Conservation (phyloP, 2,113 vertebrate species). For the Coturnix japonica region DNA sequence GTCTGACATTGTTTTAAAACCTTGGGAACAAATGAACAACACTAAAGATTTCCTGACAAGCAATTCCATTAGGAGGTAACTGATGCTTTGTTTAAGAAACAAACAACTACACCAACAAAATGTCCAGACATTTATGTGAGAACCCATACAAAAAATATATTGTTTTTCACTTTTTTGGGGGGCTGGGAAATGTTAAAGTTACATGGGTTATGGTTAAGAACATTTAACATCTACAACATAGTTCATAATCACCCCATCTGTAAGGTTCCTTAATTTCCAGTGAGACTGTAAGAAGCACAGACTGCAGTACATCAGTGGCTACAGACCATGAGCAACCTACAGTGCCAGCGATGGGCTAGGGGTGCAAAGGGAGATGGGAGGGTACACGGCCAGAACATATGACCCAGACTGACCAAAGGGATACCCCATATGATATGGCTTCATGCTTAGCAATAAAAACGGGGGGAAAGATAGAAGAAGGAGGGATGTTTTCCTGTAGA, state of each 20-base stretch:
- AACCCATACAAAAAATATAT: background rate
- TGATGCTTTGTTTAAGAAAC: background rate
- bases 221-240: background rate
- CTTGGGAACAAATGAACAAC: background rate
- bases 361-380: no score
- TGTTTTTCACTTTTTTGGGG: fast-evolving
- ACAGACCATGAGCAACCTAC: background rate
- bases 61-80: background rate
- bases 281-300: background rate
- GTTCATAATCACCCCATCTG: background rate
- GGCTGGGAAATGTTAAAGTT: background rate
- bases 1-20: background rate
- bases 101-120: background rate
- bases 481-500: background rate
- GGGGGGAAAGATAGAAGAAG: background rate
- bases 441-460: background rate
- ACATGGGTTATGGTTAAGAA: background rate
- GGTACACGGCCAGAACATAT: background rate
- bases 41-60: background rate
- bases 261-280: background rate
- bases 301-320: background rate
- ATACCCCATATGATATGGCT: background rate
- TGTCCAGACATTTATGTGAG: background rate
- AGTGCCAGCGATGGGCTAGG: no score
- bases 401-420: background rate